These are phyloP conservation scores for Willisornis vidua DNA, from an alignment of 2,113 vertebrate genomes.

Conservation along the genomic window DNA sequence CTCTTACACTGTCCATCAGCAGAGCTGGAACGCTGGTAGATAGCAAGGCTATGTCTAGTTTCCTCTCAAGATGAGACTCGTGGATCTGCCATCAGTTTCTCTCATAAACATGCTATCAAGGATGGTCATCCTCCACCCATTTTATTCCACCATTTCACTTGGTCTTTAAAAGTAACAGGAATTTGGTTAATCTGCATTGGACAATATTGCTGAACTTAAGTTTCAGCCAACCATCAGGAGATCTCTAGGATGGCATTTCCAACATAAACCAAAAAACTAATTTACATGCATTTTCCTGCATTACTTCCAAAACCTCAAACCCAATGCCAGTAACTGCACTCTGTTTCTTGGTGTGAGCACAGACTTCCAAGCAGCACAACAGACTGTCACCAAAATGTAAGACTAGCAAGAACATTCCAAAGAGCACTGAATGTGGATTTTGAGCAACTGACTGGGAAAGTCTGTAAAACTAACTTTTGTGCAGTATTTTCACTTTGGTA, in stretches of 20 bases:
- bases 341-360: background rate
- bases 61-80: background rate
- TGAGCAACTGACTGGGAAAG: background rate
- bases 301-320: background rate
- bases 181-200: background rate
- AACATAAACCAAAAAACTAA: background rate
- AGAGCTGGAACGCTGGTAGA: background rate
- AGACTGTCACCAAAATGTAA: background rate
- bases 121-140: background rate
- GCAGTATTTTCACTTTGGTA: background rate
- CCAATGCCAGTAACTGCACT: background rate
- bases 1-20: background rate
- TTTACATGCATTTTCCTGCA: background rate
- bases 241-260: background rate
- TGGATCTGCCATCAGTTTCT: background rate
- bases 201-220: background rate
- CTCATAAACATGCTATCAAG: background rate
- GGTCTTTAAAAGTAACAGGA: background rate
- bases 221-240: background rate
- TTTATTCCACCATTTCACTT: background rate
- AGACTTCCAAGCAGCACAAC: background rate
- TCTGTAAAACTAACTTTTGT: background rate
- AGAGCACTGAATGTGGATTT: background rate
- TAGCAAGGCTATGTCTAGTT: background rate
- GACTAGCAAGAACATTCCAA: background rate